Evolutionary conservation across 2,113 vertebrate genomes (phyloP).

Genomic region (Parus major): DNA sequence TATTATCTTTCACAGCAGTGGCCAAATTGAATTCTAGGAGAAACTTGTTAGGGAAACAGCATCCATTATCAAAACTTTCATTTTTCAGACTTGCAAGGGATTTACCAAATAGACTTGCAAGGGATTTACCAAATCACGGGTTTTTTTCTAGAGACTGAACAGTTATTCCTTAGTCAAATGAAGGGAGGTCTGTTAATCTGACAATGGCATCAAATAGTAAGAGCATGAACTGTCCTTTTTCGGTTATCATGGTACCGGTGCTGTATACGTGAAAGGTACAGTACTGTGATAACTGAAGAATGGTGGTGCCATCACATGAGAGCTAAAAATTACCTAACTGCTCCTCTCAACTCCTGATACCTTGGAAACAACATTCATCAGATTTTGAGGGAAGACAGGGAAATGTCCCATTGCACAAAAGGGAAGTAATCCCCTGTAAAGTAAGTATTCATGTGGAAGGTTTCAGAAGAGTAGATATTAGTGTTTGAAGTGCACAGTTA

Average conservation of each 20-base stretch:
- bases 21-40: background rate
- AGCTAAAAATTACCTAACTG: background rate
- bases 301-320: slow-evolving; percentile 93
- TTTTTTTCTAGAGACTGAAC: background rate
- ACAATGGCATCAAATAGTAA: slow-evolving; percentile 5
- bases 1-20: background rate
- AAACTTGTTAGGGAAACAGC: background rate
- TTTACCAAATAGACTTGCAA: background rate
- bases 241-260: slow-evolving; percentile 99
- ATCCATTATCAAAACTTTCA: background rate
- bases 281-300: slow-evolving; percentile 99
- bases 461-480: background rate
- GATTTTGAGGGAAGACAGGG: background rate
- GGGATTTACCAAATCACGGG: background rate
- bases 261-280: slow-evolving; percentile 98
- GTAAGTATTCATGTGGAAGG: background rate
- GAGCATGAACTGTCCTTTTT: slow-evolving; percentile 98
- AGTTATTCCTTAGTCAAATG: background rate
- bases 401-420: background rate
- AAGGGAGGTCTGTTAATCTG: background rate
- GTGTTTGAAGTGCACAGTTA: background rate
- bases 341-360: background rate
- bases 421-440: background rate
- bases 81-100: background rate
- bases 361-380: background rate